These are phyloP conservation scores for Drosophila saltans DNA, from an alignment of 1,140 invertebrate genomes.

Conservation along the genomic window DNA sequence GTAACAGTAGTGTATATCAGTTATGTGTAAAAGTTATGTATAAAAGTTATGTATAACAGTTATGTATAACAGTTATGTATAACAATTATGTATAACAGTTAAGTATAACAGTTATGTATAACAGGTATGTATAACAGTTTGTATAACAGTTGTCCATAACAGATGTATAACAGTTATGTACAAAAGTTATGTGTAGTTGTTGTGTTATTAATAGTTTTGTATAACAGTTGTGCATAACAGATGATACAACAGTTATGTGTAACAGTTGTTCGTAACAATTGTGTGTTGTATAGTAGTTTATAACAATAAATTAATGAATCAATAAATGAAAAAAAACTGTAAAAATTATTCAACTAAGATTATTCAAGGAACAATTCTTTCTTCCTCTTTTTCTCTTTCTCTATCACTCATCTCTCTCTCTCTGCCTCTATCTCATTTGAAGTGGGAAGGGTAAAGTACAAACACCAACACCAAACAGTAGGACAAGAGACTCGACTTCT, in stretches of 20 bases:
- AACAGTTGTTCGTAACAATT: too few relatives aligned
- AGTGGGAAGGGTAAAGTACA: neutral
- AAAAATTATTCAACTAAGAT: too few relatives aligned
- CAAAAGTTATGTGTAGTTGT: too few relatives aligned
- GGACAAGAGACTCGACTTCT: slow-evolving; percentile 8
- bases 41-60: neutral
- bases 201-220: neutral
- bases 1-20: neutral
- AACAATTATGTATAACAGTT: neutral
- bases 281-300: too few relatives aligned
- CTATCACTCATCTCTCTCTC: neutral
- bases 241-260: neutral
- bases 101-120: neutral
- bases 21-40: neutral
- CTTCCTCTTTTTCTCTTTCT: neutral
- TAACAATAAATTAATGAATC: too few relatives aligned
- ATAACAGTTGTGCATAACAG: too few relatives aligned
- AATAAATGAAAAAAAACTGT: too few relatives aligned
- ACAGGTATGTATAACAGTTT: too few relatives aligned
- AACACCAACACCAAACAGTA: neutral
- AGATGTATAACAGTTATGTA: neutral
- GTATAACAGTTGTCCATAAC: too few relatives aligned
- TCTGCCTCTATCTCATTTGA: neutral
- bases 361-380: too few relatives aligned
- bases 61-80: neutral